Conservation (phyloP, 2,888 invertebrate genomes). For the Caenorhabditis parvicauda region DNA sequence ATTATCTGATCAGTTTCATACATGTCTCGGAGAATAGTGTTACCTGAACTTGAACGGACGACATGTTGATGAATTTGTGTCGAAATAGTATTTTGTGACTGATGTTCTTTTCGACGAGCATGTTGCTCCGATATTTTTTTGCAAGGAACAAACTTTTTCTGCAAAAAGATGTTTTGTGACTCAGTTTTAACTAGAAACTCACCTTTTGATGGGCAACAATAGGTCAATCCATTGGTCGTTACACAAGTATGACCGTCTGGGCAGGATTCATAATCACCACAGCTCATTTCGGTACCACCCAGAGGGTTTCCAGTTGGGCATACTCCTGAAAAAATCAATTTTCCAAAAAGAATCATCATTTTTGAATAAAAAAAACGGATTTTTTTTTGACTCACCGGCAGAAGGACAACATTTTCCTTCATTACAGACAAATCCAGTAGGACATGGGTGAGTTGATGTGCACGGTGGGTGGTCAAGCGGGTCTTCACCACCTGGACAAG, state of each 20-base stretch:
- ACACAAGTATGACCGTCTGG: slow-evolving; percentile 58
- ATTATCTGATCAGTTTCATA: too few species aligned
- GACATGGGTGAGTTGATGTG: slow-evolving; percentile 52
- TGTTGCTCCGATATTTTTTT: slow-evolving; percentile 35
- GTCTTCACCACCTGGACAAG: slow-evolving; percentile 55
- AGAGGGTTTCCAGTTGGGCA: slow-evolving; percentile 59
- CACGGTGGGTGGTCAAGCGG: slow-evolving; percentile 52
- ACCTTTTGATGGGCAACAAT: slow-evolving; percentile 53
- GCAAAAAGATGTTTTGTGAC: slow-evolving; percentile 1
- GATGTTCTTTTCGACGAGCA: slow-evolving; percentile 38
- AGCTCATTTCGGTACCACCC: slow-evolving; percentile 52
- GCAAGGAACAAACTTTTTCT: slow-evolving; percentile 37
- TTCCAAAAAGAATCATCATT: too few species aligned
- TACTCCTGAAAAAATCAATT: slow-evolving; percentile 34
- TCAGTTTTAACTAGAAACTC: not conserved
- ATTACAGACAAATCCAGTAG: slow-evolving; percentile 52
- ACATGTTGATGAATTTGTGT: slow-evolving; percentile 37
- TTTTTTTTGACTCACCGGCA: slow-evolving; percentile 32
- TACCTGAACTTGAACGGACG: slow-evolving; percentile 45
- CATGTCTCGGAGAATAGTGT: too few species aligned
- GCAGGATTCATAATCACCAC: slow-evolving; percentile 53
- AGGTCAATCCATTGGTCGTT: slow-evolving; percentile 54
- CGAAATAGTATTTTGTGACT: slow-evolving; percentile 44
- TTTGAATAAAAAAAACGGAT: too few species aligned
- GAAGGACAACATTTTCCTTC: slow-evolving; percentile 58